A percentile compares a stretch with the other conserved stretches of the same genome.
These are phyloP conservation scores for Stramonita haemastoma DNA, from an alignment of 2,888 invertebrate genomes.

Conservation along the genomic window DNA sequence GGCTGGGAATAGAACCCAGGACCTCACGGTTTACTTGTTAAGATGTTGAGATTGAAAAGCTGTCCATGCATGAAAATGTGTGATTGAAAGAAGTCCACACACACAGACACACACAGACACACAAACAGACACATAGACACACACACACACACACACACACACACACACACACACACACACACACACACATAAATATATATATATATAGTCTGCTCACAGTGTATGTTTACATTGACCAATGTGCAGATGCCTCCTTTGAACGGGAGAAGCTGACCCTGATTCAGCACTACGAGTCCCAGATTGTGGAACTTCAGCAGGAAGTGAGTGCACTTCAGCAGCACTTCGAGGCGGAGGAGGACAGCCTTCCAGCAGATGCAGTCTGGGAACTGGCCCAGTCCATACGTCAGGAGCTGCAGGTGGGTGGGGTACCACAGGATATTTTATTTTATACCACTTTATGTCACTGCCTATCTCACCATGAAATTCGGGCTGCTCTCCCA, in stretches of 20 bases:
- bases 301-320: slow-evolving; percentile 54
- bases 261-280: slow-evolving; percentile 61
- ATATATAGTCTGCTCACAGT: neutral
- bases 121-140: no score
- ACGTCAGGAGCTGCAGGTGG: slow-evolving; percentile 50
- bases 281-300: slow-evolving; percentile 62
- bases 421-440: neutral
- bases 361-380: slow-evolving; percentile 29
- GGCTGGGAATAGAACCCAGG: no score
- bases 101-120: no score
- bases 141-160: no score
- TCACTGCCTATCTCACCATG: no score
- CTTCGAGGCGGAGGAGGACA: slow-evolving; percentile 56
- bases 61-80: no score
- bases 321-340: slow-evolving; percentile 53
- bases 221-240: neutral
- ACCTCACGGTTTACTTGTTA: no score
- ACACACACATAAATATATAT: neutral
- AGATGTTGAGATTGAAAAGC: no score
- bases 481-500: no score
- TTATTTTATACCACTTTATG: no score
- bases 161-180: no score
- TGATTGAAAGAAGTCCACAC: no score
- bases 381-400: slow-evolving; percentile 31
- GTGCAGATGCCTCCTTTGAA: slow-evolving; percentile 49